Conservation (phyloP, 2,113 vertebrate species). For the Picathartes gymnocephalus region DNA sequence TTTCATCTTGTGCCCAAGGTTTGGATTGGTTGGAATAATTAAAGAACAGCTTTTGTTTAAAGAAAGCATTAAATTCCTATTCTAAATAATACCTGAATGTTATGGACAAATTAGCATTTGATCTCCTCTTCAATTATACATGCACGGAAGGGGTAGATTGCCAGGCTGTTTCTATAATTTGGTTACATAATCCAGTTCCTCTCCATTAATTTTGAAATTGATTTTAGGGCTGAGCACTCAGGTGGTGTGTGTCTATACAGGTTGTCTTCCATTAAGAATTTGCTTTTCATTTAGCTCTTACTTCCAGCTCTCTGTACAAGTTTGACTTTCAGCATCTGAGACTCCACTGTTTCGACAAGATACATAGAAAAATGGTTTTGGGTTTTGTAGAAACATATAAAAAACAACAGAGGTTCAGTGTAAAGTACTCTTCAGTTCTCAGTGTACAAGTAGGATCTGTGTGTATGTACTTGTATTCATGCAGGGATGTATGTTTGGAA, state of each 20-base stretch:
- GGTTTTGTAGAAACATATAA: background rate
- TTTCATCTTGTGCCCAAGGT: constrained; percentile 55
- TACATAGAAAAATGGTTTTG: background rate
- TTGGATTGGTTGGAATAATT: constrained; percentile 47
- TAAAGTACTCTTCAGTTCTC: background rate
- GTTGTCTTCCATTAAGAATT: background rate
- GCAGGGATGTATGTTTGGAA: background rate
- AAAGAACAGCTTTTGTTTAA: constrained; percentile 63
- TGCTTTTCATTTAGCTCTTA: background rate
- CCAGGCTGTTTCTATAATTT: constrained; percentile 44
- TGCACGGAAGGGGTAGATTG: background rate
- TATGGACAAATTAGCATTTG: constrained; percentile 55
- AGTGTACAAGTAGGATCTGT: background rate
- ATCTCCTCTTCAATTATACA: constrained; percentile 50
- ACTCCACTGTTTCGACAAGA: background rate
- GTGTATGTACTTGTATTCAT: background rate
- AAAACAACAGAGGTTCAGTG: background rate
- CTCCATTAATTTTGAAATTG: constrained; percentile 49
- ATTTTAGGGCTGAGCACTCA: background rate
- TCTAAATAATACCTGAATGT: constrained; percentile 38
- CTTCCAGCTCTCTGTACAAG: background rate
- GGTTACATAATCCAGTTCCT: constrained; percentile 46
- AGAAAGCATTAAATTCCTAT: constrained; percentile 52
- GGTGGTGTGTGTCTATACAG: background rate
- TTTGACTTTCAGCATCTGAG: background rate